Percentiles rank a stretch among this genome's conserved stretches.
Conservation (phyloP, 2,113 vertebrate species). For the Circaetus gallicus region DNA sequence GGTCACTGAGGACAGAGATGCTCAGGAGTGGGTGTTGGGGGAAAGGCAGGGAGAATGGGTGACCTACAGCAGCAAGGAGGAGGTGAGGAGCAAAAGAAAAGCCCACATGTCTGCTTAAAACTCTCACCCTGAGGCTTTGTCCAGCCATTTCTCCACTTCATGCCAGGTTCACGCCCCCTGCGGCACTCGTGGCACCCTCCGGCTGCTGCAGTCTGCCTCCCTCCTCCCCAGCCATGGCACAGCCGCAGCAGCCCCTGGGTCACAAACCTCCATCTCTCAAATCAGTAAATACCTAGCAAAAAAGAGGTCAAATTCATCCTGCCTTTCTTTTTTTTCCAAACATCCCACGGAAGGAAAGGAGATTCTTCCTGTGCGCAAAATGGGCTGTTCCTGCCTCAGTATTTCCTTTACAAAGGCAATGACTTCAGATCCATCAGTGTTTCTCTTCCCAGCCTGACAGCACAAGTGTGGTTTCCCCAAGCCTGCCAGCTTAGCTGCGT, state of each 20-base stretch:
- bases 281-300: not conserved
- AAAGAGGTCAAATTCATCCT: not conserved
- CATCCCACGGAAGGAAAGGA: not conserved
- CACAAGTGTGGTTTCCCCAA: not conserved
- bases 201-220: not conserved
- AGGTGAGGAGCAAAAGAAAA: not conserved
- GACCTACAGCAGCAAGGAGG: not conserved
- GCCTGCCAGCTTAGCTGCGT: not conserved
- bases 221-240: not conserved
- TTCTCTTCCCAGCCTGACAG: not conserved
- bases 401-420: not conserved
- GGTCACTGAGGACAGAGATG: not conserved
- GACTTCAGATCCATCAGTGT: not conserved
- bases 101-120: not conserved
- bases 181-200: rapidly evolving
- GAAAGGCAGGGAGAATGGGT: not conserved
- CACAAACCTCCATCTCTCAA: not conserved
- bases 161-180: not conserved
- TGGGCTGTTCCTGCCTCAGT: not conserved
- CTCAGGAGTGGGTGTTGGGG: rapidly evolving
- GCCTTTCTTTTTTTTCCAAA: not conserved
- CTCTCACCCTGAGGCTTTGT: not conserved
- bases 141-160: not conserved
- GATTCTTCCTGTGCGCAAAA: not conserved
- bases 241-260: not conserved